Evolutionary conservation across 2,113 vertebrate genomes (phyloP).

Genomic region (Oreochromis spilurus): DNA sequence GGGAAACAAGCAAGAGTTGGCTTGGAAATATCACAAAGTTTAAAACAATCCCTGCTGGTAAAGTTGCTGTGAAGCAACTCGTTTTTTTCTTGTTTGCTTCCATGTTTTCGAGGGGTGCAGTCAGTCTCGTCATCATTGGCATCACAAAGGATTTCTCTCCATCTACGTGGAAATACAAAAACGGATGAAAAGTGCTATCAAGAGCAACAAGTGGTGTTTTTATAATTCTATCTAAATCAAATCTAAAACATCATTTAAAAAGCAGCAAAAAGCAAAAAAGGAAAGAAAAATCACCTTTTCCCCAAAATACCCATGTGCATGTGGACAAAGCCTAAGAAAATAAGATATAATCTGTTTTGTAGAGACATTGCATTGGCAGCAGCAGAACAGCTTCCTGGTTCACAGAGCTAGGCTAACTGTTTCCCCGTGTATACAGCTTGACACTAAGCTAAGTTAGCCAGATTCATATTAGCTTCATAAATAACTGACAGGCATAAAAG

Average conservation of each 20-base stretch:
- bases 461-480: not conserved
- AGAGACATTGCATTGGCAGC: not conserved
- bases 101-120: not conserved
- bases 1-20: not conserved
- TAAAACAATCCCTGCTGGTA: not conserved
- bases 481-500: not conserved
- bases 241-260: fast-evolving
- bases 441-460: not conserved
- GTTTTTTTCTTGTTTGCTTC: not conserved
- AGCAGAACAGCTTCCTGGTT: not conserved
- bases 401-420: not conserved
- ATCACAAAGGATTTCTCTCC: not conserved
- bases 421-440: fast-evolving
- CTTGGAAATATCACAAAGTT: not conserved
- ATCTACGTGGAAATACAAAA: not conserved
- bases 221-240: not conserved
- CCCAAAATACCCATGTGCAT: not conserved
- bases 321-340: not conserved
- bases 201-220: fast-evolving
- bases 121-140: not conserved
- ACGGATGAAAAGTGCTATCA: fast-evolving
- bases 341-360: fast-evolving
- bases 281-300: not conserved
- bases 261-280: fast-evolving
- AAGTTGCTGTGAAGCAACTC: not conserved